These are phyloP conservation scores for Aepyceros melampus DNA, from an alignment of 2,113 vertebrate species.

Conservation along the genomic window DNA sequence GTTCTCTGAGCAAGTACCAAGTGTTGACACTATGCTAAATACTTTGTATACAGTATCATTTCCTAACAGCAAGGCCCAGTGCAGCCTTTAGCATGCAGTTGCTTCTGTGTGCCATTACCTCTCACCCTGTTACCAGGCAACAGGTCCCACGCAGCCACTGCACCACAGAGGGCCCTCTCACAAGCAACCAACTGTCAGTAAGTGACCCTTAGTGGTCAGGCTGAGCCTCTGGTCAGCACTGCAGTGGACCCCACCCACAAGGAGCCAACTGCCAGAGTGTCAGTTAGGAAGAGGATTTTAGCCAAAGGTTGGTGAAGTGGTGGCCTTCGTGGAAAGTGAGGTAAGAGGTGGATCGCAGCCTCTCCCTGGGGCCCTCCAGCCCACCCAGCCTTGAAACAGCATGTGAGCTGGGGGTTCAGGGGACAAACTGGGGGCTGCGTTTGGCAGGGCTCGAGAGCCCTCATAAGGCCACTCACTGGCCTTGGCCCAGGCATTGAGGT, in stretches of 20 bases:
- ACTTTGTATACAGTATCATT: neutral
- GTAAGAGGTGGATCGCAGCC: neutral
- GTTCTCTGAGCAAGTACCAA: neutral
- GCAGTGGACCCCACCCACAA: neutral
- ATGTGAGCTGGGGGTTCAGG: neutral
- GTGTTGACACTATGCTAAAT: neutral
- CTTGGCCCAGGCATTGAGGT: neutral
- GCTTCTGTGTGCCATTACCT: neutral
- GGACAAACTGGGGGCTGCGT: neutral
- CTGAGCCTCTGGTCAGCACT: neutral
- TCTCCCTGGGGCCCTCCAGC: neutral
- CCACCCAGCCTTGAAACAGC: neutral
- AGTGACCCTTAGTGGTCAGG: neutral
- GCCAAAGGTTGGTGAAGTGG: neutral
- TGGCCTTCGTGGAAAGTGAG: neutral
- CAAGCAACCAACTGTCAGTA: neutral
- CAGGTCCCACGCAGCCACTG: neutral
- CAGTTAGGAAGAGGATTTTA: neutral
- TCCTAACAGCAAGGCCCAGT: neutral
- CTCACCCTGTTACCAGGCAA: neutral
- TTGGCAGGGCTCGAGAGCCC: neutral
- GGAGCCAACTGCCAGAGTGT: neutral
- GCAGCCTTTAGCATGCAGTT: neutral
- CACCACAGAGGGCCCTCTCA: neutral
- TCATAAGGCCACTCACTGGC: neutral